phyloP scores from a whole-genome alignment of 2,888 invertebrate species.

The Troilus luridus region DNA sequence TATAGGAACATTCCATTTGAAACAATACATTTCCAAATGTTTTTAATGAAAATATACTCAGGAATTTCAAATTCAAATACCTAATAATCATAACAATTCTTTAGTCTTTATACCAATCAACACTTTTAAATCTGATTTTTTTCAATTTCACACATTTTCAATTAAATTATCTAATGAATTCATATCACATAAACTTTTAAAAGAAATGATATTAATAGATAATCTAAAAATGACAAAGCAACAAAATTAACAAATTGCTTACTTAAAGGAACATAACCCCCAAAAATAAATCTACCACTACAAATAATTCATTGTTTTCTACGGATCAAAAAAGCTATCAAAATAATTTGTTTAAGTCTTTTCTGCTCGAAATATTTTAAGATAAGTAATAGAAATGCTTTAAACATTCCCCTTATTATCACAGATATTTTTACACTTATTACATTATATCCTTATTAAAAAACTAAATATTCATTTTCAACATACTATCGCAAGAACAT shows the following conservation, averaged over 20 bases:
- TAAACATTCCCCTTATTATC: constrained; percentile 2
- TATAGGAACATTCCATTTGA: background rate
- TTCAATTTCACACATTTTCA: background rate
- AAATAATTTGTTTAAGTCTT: constrained; percentile 30
- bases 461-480: background rate
- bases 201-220: background rate
- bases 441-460: background rate
- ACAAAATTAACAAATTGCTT: background rate
- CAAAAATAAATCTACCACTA: background rate
- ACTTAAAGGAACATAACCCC: background rate
- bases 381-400: background rate
- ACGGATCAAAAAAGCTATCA: background rate
- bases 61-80: background rate
- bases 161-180: background rate
- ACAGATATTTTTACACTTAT: constrained; percentile 24
- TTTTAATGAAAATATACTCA: background rate
- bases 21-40: background rate
- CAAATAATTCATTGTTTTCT: background rate
- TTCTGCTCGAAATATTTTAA: background rate
- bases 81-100: background rate
- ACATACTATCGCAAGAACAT: background rate
- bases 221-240: background rate
- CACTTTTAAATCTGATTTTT: background rate
- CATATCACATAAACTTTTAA: background rate
- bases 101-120: background rate